Base-by-base conservation (phyloP, 2,888 invertebrate species). In the Netelia fuscicornis region DNA sequence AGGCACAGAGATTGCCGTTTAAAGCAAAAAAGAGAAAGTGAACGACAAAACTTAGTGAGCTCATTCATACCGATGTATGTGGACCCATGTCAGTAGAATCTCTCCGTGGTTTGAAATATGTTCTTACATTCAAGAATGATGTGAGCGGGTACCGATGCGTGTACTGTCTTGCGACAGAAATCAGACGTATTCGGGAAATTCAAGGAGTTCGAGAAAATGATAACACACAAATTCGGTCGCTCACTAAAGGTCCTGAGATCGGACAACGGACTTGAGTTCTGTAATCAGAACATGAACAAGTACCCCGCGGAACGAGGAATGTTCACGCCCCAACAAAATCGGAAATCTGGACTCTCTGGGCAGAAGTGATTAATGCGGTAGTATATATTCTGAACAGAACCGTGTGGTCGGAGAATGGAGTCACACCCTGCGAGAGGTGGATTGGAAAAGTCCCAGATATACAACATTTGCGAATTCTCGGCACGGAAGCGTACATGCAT, bases 281-380 rank as follows among this genome's bases (percentile, higher is more conserved):
- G 64, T 37, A 81, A 77, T 58, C 8, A 6, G 25, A 58, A 83
- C 48, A 54, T 83, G 10, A 52, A 68, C 52, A 25, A 65, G 8
- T 84, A 60, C 44, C 54, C 77, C 11, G 64, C 42, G 37, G 17
- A 10, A 1, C 17, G 52, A 0, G 78, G 77, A n/a, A 81, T 86
- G 3, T 85, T 83, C 20, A 83, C 77, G 1, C 83, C 83, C 0
- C 52, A 85, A 11, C 74, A 86, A 25, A 84, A 85, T 44, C 81
- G 85, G 13, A 42, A 76, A 1, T 60, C 83, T 0, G 77, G 85
- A 20, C 23, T 6, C 3, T 17, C 48, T 67, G 67, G 67, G 67
- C 67, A 2, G 67, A 67, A 10, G 67, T 54, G n/a, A 76, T 94
- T 8, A 78, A 74, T n/a, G 42, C 68, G 72, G 85, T 25, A 67